Base-by-base conservation (phyloP, 1,140 invertebrate genomes). In the Papilio polyxenes region DNA sequence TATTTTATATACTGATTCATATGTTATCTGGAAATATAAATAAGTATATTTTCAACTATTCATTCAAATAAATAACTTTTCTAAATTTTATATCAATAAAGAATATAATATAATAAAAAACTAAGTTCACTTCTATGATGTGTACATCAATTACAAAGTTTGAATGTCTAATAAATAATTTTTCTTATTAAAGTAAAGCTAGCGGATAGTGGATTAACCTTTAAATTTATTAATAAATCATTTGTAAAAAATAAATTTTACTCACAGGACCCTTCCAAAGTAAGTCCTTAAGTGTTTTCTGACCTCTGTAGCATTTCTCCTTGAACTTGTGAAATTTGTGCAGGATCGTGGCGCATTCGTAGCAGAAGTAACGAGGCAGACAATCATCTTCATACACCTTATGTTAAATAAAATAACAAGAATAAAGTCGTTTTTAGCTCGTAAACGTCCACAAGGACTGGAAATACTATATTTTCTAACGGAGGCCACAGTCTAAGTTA, bases 261-360 rank as follows among this genome's bases (percentile, higher is more conserved):
- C 89, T 89, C 83, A 92, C 92, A 59, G 85, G 85, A 77, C 89
- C 90, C 80, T 82, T 89, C 84, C 88, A 88, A 13, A 88, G 82
- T 31, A 93, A 79, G 40, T 92, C 89, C 80, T 84, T 87, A 1
- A 94, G 82, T 53, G 85, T 59, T 65, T 91, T 91, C 75, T 89
- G 86, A 17, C 89, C 90, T 7, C 62, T 84, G 56, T 86, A 86
- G 81, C 92, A 93, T 82, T 93, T 94, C 83, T 92, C 92, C 74
- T 92, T 93, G 59, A 94, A 94, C 62, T 90, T 91, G 83, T 93
- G 92, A 75, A 89, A 92, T 77, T 93, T 94, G 37, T 92, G 89
- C 44, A 94, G 83, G 23, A 91, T 83, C 49, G 85, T 88, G 0
- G 91, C 88, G 83, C 92, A 94, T 84, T 94, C 92, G 79, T 88